Evolutionary conservation across 1,140 invertebrate genomes (phyloP), one percentile per base, ranked within the genome.

Genomic region (Dolichoris vasculosae): DNA sequence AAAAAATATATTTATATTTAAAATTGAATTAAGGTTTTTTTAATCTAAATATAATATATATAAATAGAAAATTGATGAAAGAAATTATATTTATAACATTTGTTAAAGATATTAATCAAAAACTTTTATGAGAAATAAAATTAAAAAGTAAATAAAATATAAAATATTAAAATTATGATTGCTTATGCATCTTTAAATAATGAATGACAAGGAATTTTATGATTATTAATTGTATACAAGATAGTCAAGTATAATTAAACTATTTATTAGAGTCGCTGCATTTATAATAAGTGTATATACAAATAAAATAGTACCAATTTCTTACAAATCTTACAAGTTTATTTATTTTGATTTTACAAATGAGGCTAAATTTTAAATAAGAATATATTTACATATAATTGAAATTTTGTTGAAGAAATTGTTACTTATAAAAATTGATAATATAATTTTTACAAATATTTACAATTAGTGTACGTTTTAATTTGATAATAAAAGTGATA

Each of bases 271-370:
- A 55, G 55, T 43, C 79, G 15, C 32, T 69, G 77, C 75, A 35
- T 80, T 63, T 80, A 80, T 85, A 80, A 85, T 71, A 46, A 32
- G 83, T 85, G 83, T 85, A 80, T 85, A 48, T 85, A 85, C 83
- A 85, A 84, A 80, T 67, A 63, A 75, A 23, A 73, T 73, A 80
- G 71, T 80, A 63, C 64, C 67, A 80, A 69, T 75, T 80, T 80
- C n/a, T 73, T 78, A 38, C 13, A 78, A 77, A 32, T 80, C n/a
- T 73, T 78, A 38, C 13, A 78, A 77, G 30, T 64, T 64, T 8
- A 64, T 32, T 32, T 11, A 69, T 3, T 20, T 69, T 38, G 38
- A 38, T 67, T 35, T 15, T 51, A n/a, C 51, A 55, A 76, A 69
- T n/a, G 23, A 55, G 78, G 59, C 40, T 15, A 63, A 32, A 9